phyloP scores from a whole-genome alignment of 2,797 vertebrate genomes.

The Sebastes oblongus region DNA sequence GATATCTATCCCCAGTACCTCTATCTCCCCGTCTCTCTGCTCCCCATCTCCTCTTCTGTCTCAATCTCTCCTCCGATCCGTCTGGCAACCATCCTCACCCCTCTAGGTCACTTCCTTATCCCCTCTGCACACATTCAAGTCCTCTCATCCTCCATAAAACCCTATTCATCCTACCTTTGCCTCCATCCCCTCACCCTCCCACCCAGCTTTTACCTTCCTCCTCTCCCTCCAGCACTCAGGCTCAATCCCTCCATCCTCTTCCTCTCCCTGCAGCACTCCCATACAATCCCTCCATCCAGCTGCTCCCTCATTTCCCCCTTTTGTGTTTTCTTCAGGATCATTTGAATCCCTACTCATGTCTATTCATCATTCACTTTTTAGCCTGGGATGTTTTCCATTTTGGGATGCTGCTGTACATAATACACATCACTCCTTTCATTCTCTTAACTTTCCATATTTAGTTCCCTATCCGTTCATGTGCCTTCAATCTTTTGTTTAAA shows the following conservation, averaged over 20 bases:
- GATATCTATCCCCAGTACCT: conserved; percentile 35
- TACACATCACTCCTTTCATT: neutral
- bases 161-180: conserved; percentile 61
- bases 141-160: conserved; percentile 51
- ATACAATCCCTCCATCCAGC: conserved; percentile 49
- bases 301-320: conserved; percentile 24
- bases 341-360: conserved; percentile 22
- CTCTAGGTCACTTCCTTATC: conserved; percentile 72
- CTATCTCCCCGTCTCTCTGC: conserved; percentile 36
- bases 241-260: conserved; percentile 22
- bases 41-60: conserved; percentile 44
- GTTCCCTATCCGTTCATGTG: neutral
- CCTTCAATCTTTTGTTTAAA: neutral
- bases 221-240: conserved; percentile 14
- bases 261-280: neutral
- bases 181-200: conserved; percentile 32
- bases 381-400: conserved; percentile 7
- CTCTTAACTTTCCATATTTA: conserved; percentile 15
- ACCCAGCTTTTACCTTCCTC: conserved; percentile 32
- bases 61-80: conserved; percentile 57
- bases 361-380: conserved; percentile 21
- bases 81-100: conserved; percentile 57
- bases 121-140: conserved; percentile 55
- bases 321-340: conserved; percentile 25
- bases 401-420: neutral